Evolutionary conservation across 1,140 invertebrate genomes (phyloP), one percentile per base, ranked within the genome.

Genomic region (Ditylenchus dipsaci): DNA sequence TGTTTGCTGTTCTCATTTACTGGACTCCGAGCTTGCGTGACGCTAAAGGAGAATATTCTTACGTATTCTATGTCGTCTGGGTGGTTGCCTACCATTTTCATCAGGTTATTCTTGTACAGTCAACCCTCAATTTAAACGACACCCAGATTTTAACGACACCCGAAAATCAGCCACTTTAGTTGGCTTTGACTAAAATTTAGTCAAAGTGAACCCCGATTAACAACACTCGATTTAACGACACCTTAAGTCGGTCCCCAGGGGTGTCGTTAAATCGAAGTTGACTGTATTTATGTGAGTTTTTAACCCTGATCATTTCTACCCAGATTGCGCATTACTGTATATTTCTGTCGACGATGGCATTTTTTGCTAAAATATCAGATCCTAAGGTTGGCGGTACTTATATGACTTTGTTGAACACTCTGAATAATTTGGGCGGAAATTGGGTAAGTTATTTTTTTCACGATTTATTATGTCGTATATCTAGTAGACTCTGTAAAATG

Each of bases 331-430:
- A 88, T 19, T 89, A 89, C 75, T 87, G 88, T 71, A 91, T 91
- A 88, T 91, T 90, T 85, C 90, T 92, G 1, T 86, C 89, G n/a
- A 83, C 86, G 73, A 75, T 75, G 73, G 73, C 73, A 23, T 75
- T 75, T 83, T 90, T 90, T 83, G 91, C 88, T 17, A 85, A 86
- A 78, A 88, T 97, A 26, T 93, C 91, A 76, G 94, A 97, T 84
- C 91, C 92, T 0, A 85, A 88, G 0, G 65, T 97, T 8, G 96
- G 96, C 19, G 96, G 95, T 26, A 98, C 95, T 0, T 98, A 99
- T 83, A 99, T 99, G 96, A 99, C 96, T 0, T 86, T 99, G 47
- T 86, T 99, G 1, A 99, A 99, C 82, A 99, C 96, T 0, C 84
- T 98, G 11, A 89, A 89, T 33, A 99, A 99, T 87, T 86, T 99